These are phyloP conservation scores for Pelecanoides urinatrix DNA, from an alignment of 2,113 vertebrate species.

Conservation along the genomic window DNA sequence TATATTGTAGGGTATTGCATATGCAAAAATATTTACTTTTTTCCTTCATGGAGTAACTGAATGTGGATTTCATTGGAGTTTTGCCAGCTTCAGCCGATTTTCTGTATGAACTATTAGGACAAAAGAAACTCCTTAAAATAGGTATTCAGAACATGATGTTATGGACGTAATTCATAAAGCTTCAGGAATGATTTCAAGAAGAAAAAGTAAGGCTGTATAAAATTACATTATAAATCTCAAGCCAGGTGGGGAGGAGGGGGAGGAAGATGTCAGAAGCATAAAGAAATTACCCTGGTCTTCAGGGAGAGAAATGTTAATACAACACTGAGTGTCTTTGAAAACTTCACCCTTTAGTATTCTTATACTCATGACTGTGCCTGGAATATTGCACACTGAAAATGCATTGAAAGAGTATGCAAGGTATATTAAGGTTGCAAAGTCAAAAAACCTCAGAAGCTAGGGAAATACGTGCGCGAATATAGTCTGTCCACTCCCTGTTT, in stretches of 20 bases:
- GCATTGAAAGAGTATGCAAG: background rate
- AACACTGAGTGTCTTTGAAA: conserved; percentile 46
- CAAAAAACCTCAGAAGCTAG: background rate
- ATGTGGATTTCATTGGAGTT: conserved; percentile 1
- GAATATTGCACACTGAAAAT: background rate
- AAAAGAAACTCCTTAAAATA: conserved; percentile 48
- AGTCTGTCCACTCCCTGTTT: background rate
- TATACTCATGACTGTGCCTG: background rate
- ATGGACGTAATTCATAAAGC: conserved; percentile 12
- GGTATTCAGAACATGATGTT: background rate
- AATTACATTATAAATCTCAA: conserved; percentile 52
- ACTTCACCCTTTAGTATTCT: background rate
- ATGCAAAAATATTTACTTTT: background rate
- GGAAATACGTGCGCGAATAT: background rate
- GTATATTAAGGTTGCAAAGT: background rate
- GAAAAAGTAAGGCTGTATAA: conserved; percentile 37
- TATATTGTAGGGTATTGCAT: conserved; percentile 3
- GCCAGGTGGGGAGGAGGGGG: background rate
- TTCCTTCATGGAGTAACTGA: background rate
- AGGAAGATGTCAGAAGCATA: conserved; percentile 41
- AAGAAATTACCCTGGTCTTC: conserved; percentile 43
- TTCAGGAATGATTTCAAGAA: conserved; percentile 25
- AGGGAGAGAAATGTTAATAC: conserved; percentile 46
- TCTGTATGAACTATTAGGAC: background rate
- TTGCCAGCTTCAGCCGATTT: background rate